Percentiles rank a stretch among this genome's conserved stretches.
Evolutionary conservation across 1,140 invertebrate genomes (phyloP).

Genomic region (Tetragonula clypearis): DNA sequence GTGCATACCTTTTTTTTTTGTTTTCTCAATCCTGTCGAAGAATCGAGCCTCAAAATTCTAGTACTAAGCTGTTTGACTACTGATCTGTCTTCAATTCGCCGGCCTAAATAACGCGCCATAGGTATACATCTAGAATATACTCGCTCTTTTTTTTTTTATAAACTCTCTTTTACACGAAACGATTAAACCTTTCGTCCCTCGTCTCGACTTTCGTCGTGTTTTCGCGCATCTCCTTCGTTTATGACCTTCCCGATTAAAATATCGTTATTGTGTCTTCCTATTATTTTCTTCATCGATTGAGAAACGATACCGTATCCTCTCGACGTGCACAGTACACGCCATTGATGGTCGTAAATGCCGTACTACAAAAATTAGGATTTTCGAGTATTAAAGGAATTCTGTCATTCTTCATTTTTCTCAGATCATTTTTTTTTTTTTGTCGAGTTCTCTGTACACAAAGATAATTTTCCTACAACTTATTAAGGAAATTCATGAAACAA

Average conservation of each 20-base stretch:
- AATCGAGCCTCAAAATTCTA: slow-evolving; percentile 54
- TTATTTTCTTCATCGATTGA: slow-evolving; percentile 20
- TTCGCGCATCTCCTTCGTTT: slow-evolving; percentile 43
- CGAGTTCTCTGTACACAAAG: background rate
- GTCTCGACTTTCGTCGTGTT: slow-evolving; percentile 52
- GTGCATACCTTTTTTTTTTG: slow-evolving; percentile 40
- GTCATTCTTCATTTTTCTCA: background rate
- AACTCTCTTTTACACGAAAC: slow-evolving; percentile 64
- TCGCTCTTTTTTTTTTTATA: slow-evolving; percentile 55
- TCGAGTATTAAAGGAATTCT: background rate
- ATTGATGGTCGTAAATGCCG: slow-evolving; percentile 44
- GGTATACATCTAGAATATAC: slow-evolving; percentile 62
- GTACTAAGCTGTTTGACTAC: slow-evolving; percentile 56
- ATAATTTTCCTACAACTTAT: background rate
- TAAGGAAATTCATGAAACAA: background rate
- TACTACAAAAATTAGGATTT: slow-evolving; percentile 1
- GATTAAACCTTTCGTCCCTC: slow-evolving; percentile 54
- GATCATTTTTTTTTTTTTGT: too few relatives aligned
- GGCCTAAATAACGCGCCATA: slow-evolving; percentile 61
- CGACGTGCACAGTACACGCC: slow-evolving; percentile 47
- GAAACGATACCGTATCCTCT: slow-evolving; percentile 9
- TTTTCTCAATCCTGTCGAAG: slow-evolving; percentile 41
- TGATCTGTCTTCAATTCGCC: slow-evolving; percentile 59
- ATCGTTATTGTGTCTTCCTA: slow-evolving; percentile 4
- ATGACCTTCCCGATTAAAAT: background rate